Evolutionary conservation across 2,888 invertebrate species (phyloP).

Genomic region (Luffia ferchaultella): DNA sequence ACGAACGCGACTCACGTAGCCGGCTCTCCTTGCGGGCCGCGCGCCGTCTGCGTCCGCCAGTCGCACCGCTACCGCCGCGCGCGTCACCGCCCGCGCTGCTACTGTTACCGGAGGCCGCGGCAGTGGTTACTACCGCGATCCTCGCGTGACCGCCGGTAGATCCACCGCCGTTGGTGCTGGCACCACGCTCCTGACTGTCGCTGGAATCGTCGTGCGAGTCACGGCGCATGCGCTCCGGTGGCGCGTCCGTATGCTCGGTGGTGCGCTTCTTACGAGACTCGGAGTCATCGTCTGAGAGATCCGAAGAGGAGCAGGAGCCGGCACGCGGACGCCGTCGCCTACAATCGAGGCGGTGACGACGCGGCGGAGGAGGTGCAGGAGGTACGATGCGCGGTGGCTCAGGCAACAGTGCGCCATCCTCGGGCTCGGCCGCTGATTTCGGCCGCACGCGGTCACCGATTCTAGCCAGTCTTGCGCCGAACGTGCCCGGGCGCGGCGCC

Average conservation of each 20-base stretch:
- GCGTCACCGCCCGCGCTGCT: conserved; percentile 38
- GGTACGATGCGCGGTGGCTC: conserved; percentile 26
- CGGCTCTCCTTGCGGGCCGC: conserved; percentile 53
- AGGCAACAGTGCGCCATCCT: conserved; percentile 5
- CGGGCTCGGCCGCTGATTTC: conserved; percentile 28
- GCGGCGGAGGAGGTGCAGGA: conserved; percentile 38
- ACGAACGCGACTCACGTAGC: conserved; percentile 82
- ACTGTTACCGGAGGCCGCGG: conserved; percentile 42
- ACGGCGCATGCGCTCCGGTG: conserved; percentile 71
- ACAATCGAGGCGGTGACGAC: conserved; percentile 41
- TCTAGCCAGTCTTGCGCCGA: conserved; percentile 16
- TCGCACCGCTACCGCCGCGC: conserved; percentile 19
- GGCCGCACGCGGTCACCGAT: conserved; percentile 23
- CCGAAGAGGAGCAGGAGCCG: conserved; percentile 93
- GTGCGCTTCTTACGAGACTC: conserved; percentile 84
- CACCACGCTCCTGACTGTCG: conserved; percentile 81
- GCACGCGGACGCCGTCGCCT: conserved; percentile 45
- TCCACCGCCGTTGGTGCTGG: conserved; percentile 33
- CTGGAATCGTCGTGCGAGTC: conserved; percentile 89
- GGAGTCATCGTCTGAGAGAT: conserved; percentile 91
- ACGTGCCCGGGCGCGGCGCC: conserved; percentile 9
- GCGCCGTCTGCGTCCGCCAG: conserved; percentile 37
- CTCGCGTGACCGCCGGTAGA: conserved; percentile 9
- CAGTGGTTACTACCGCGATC: conserved; percentile 25
- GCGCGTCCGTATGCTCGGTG: conserved; percentile 67